A percentile compares a stretch with the other conserved stretches of the same genome.
Evolutionary conservation across 2,113 vertebrate genomes (phyloP).

Genomic region (Trogon surrucura): DNA sequence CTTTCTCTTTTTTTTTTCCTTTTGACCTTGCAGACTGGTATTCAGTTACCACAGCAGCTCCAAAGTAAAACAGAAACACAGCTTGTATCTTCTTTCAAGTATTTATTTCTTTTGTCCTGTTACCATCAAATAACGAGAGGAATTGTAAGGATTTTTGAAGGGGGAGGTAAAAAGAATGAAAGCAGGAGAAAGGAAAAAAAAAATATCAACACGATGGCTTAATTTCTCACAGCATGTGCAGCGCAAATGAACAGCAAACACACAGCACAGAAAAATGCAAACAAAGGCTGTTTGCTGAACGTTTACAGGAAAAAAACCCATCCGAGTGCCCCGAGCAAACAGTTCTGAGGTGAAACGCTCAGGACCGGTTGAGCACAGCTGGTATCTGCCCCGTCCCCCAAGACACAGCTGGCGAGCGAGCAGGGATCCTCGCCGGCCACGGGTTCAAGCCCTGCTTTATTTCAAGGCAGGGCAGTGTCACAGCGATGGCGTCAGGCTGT

Average conservation of each 20-base stretch:
- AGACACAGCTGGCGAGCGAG: not conserved
- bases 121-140: conserved; percentile 69
- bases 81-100: conserved; percentile 58
- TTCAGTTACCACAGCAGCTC: conserved; percentile 64
- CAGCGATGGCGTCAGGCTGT: not conserved
- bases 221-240: conserved; percentile 58
- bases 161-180: not conserved
- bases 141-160: conserved; percentile 60
- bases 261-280: conserved; percentile 51
- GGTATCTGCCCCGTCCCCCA: not conserved
- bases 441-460: not conserved
- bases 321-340: not conserved
- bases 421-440: not conserved
- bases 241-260: conserved; percentile 55
- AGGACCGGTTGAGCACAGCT: not conserved
- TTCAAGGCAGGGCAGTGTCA: not conserved
- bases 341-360: not conserved
- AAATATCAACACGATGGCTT: not conserved
- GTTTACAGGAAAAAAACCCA: not conserved
- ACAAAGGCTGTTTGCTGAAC: conserved; percentile 24
- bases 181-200: conserved; percentile 2
- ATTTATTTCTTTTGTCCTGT: conserved; percentile 69
- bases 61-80: conserved; percentile 59
- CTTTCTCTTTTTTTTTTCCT: not conserved
- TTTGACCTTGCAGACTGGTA: conserved; percentile 34